These are phyloP conservation scores for Chelonus insularis DNA, from an alignment of 1,140 invertebrate genomes.

Conservation along the genomic window DNA sequence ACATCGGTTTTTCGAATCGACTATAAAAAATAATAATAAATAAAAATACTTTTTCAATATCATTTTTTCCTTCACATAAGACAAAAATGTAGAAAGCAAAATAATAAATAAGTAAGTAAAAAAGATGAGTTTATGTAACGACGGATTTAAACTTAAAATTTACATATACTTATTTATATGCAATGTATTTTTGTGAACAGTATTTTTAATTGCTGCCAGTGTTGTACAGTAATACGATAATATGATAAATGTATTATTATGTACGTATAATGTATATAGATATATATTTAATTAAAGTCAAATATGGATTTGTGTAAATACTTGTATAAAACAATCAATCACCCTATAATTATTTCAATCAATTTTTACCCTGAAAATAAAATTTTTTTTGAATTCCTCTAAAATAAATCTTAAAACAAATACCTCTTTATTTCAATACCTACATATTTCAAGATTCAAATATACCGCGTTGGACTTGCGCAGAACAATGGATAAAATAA, in stretches of 20 bases:
- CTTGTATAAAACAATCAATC: no score
- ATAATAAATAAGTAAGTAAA: no score
- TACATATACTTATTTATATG: slow-evolving; percentile 17
- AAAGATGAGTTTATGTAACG: slow-evolving; percentile 10
- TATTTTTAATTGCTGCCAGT: slow-evolving; percentile 38
- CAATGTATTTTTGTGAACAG: slow-evolving; percentile 26
- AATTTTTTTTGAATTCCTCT: not conserved
- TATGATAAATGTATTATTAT: slow-evolving; percentile 51
- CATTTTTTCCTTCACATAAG: no score
- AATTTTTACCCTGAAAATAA: no score
- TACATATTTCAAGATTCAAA: not conserved
- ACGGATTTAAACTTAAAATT: not conserved
- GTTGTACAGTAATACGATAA: slow-evolving; percentile 49
- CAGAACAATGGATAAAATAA: no score
- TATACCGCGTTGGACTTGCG: no score
- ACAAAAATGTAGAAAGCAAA: no score
- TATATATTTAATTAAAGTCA: slow-evolving; percentile 57
- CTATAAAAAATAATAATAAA: no score
- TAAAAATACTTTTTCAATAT: no score
- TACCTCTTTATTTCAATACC: not conserved
- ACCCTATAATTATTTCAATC: no score
- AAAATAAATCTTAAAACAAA: no score
- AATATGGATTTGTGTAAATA: slow-evolving; percentile 55
- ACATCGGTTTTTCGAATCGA: no score
- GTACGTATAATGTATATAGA: slow-evolving; percentile 60